Percentiles rank a stretch among this genome's conserved stretches.
phyloP scores from a whole-genome alignment of 2,888 invertebrate genomes.

The Andrena trimmerana region DNA sequence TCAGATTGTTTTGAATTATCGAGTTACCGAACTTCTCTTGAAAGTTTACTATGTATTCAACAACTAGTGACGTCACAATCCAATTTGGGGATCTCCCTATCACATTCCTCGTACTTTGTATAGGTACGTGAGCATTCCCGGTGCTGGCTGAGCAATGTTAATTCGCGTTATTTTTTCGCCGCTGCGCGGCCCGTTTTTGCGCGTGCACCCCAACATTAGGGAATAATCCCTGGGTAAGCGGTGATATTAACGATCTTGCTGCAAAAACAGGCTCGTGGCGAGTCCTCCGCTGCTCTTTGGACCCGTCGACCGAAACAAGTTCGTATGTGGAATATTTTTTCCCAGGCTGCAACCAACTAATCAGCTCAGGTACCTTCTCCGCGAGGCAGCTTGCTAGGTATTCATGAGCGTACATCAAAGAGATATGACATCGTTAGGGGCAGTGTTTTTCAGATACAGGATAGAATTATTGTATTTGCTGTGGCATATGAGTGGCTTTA shows the following conservation, averaged over 20 bases:
- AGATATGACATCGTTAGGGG: conserved; percentile 22
- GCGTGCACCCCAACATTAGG: conserved; percentile 27
- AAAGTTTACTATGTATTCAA: conserved; percentile 49
- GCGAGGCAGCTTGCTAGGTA: conserved; percentile 23
- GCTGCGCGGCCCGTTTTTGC: conserved; percentile 18
- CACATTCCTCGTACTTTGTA: conserved; percentile 38
- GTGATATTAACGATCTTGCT: conserved; percentile 69
- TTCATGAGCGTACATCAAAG: conserved; percentile 50
- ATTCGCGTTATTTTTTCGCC: conserved; percentile 69
- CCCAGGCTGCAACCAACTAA: conserved; percentile 57
- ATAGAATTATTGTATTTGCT: too few species aligned
- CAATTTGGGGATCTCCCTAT: conserved; percentile 49
- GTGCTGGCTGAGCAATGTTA: conserved; percentile 49
- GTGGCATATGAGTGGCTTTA: too few species aligned
- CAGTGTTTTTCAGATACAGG: too few species aligned
- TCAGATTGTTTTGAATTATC: too few species aligned
- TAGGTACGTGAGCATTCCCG: neutral
- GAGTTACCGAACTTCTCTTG: too few species aligned
- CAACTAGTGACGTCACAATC: conserved; percentile 51
- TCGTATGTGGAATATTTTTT: conserved; percentile 65
- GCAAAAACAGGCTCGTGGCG: conserved; percentile 59
- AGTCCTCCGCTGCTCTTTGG: conserved; percentile 36
- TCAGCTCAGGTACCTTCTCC: conserved; percentile 50
- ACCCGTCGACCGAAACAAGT: conserved; percentile 31
- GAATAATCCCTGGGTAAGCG: conserved; percentile 72